Percentiles rank a stretch among this genome's conserved stretches.
Evolutionary conservation across 1,140 invertebrate genomes (phyloP).

Genomic region (Apis laboriosa): DNA sequence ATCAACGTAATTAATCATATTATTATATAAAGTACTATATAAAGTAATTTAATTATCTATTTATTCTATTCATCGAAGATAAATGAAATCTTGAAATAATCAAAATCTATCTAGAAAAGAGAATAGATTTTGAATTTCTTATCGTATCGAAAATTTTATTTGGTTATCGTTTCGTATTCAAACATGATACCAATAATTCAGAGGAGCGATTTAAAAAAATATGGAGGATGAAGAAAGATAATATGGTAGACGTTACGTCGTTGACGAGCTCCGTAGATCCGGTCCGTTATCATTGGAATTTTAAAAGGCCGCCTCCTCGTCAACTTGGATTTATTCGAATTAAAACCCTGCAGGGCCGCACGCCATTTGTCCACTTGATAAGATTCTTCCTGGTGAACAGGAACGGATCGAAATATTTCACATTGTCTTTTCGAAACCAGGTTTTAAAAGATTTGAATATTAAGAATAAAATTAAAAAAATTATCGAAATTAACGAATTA

Average conservation of each 20-base stretch:
- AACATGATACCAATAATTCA: background rate
- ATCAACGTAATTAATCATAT: too few species aligned
- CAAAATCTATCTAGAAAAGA: too few species aligned
- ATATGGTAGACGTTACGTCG: conserved; percentile 27
- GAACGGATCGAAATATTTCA: conserved; percentile 3
- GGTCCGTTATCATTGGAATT: conserved; percentile 78
- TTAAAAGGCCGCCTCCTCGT: conserved; percentile 80
- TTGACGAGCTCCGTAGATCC: conserved; percentile 37
- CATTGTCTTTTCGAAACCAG: background rate
- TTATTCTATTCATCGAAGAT: background rate
- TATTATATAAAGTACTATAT: too few species aligned
- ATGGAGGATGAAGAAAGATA: conserved; percentile 25
- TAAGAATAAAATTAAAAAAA: background rate
- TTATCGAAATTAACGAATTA: background rate
- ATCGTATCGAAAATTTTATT: background rate
- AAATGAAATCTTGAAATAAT: background rate
- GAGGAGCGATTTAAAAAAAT: background rate
- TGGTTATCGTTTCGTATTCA: background rate
- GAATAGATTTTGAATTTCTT: background rate
- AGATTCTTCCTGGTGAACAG: conserved; percentile 33
- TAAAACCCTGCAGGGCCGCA: conserved; percentile 74
- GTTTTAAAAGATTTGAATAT: background rate
- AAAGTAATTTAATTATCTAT: too few species aligned
- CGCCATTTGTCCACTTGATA: conserved; percentile 38
- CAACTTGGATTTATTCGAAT: conserved; percentile 81